Conservation (phyloP, 2,797 vertebrate genomes). For the Rhodeus uyekii region DNA sequence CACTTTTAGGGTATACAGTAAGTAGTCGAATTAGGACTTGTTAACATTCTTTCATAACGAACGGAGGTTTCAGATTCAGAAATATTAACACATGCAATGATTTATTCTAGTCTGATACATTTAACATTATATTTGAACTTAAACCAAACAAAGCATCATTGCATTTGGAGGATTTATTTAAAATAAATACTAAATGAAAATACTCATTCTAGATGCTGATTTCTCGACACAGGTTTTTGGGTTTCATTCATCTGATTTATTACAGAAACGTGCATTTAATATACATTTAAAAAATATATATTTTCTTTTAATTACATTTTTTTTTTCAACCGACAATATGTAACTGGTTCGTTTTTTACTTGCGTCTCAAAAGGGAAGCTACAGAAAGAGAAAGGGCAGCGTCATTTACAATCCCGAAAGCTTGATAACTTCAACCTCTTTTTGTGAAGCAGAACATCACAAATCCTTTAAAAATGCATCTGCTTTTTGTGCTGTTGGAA, state of each 20-base stretch:
- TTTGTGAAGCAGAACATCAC: constrained; percentile 13
- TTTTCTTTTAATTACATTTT: neutral
- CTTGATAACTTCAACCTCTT: constrained; percentile 9
- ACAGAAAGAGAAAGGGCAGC: constrained; percentile 11
- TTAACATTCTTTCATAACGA: neutral
- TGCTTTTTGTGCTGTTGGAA: constrained; percentile 29
- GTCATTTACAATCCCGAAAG: neutral
- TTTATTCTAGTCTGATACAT: neutral
- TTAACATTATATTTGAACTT: neutral
- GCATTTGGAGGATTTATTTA: too few relatives aligned
- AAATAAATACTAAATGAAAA: too few relatives aligned
- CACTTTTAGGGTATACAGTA: too few relatives aligned
- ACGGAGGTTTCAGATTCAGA: neutral
- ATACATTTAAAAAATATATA: too few relatives aligned
- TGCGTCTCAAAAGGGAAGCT: neutral
- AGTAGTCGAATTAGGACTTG: too few relatives aligned
- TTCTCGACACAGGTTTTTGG: too few relatives aligned
- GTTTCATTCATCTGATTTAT: neutral
- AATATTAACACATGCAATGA: neutral
- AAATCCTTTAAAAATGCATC: constrained; percentile 17
- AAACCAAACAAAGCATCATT: neutral
- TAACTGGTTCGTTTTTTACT: neutral
- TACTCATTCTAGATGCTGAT: too few relatives aligned
- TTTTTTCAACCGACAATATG: neutral
- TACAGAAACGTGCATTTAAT: too few relatives aligned